Evolutionary conservation across 2,113 vertebrate genomes (phyloP).

Genomic region (Atractosteus spatula): DNA sequence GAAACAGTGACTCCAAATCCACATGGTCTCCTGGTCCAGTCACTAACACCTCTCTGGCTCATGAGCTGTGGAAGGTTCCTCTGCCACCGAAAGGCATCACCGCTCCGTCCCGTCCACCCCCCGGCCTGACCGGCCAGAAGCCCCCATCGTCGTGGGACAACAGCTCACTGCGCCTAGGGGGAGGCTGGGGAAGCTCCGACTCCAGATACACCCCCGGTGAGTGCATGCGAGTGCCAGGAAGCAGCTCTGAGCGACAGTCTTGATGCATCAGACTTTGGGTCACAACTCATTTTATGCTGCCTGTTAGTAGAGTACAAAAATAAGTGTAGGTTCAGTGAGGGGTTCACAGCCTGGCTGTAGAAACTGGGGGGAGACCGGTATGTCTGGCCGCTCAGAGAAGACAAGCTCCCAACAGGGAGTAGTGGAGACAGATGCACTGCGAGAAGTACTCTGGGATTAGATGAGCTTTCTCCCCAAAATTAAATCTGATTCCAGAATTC

Average conservation of each 20-base stretch:
- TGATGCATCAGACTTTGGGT: neutral
- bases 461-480: too few species aligned
- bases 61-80: conserved; percentile 99
- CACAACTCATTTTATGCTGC: too few species aligned
- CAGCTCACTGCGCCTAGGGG: conserved; percentile 79
- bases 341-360: too few species aligned
- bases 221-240: conserved; percentile 23
- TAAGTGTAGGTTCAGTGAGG: neutral
- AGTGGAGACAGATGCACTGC: too few species aligned
- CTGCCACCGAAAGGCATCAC: conserved; percentile 91
- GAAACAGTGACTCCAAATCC: conserved; percentile 96
- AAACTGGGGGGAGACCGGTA: too few species aligned
- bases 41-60: conserved; percentile 96
- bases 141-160: conserved; percentile 88
- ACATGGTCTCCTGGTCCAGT: conserved; percentile 92
- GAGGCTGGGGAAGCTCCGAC: conserved; percentile 84
- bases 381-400: too few species aligned
- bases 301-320: too few species aligned
- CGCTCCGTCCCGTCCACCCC: conserved; percentile 93
- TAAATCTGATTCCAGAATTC: too few species aligned
- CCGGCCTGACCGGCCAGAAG: conserved; percentile 94
- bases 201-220: conserved; percentile 94
- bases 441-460: too few species aligned
- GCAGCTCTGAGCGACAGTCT: too few species aligned
- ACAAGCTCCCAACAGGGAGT: too few species aligned